Base-by-base conservation (phyloP, 2,888 invertebrate species). In the Thalpophila matura region DNA sequence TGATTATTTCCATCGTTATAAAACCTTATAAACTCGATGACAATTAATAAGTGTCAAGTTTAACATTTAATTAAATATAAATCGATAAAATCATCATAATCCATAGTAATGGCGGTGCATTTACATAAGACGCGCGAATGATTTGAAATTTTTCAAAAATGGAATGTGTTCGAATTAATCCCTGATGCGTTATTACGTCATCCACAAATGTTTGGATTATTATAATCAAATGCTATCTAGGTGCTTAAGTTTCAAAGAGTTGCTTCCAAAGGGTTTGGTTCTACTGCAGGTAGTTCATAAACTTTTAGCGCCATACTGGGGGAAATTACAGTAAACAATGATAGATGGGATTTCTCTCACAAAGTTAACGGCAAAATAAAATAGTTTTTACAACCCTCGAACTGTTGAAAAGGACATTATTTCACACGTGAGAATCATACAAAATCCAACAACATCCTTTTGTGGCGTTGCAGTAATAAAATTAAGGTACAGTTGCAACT, bases 31-130 rank as follows among this genome's bases (percentile, higher is more conserved):
- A 89, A 87, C 81, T 84, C 82, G 80, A 80, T 82, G 82, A 89
- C 91, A 91, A 92, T 92, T 92, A 91, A 92, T 92, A 92, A 86
- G 89, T 90, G 92, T 92, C 92, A 91, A 88, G 83, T 86, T 87
- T 85, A 88, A 91, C 89, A 87, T 91, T 88, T 90, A 91, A 90
- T 91, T 91, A 88, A 88, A 89, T 84, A 81, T 74, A 82, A 78
- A 73, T 81, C 84, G 85, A 88, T 89, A 89, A 88, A 87, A 91
- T 88, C 87, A 78, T 86, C 82, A 84, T 84, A 85, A 86, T 84
- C 82, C 75, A 45, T 61, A 69, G 70, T 75, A 71, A 79, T 69
- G 74, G 60, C 63, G 56, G 45, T 45, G 40, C 63, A 78, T 81
- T 76, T 69, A 65, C 73, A 73, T 84, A 78, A 68, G 57, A 57